These are phyloP conservation scores for Huso huso DNA, from an alignment of 2,797 vertebrate genomes.

Conservation along the genomic window DNA sequence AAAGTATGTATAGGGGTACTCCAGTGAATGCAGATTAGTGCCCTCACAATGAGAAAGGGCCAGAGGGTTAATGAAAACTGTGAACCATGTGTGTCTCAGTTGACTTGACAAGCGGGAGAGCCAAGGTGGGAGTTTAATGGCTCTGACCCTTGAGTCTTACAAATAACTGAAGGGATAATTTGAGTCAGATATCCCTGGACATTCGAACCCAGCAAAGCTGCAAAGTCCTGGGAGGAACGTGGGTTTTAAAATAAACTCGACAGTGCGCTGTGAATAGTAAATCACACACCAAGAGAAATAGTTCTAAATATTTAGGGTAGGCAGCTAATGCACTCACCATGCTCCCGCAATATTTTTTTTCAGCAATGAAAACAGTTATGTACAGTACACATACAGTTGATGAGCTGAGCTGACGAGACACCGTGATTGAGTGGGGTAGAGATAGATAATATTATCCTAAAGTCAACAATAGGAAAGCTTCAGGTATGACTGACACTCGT, in stretches of 20 bases:
- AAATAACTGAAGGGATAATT: constrained; percentile 23
- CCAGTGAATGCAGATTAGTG: constrained; percentile 4
- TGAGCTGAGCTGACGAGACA: too few species aligned
- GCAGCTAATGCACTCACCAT: constrained; percentile 21
- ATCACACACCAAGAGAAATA: constrained; percentile 27
- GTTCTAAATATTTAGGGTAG: constrained; percentile 27
- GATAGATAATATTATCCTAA: too few species aligned
- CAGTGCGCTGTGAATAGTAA: constrained; percentile 32
- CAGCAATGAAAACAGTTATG: too few species aligned
- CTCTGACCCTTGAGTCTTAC: constrained; percentile 7
- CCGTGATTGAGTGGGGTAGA: too few species aligned
- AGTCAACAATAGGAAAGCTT: too few species aligned
- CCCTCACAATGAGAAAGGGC: constrained; percentile 4
- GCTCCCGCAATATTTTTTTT: too few species aligned
- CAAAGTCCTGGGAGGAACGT: constrained; percentile 15
- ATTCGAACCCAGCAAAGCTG: constrained; percentile 20
- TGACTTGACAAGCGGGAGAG: constrained; percentile 27
- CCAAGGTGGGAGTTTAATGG: constrained; percentile 12
- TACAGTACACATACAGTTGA: too few species aligned
- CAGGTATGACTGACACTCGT: too few species aligned
- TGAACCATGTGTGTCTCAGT: constrained; percentile 30
- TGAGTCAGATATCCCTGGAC: constrained; percentile 21
- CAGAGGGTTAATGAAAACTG: constrained; percentile 24
- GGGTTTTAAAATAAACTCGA: constrained; percentile 31
- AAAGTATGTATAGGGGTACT: not conserved